phyloP scores from a whole-genome alignment of 2,113 vertebrate genomes.

The Synchiropus splendidus region DNA sequence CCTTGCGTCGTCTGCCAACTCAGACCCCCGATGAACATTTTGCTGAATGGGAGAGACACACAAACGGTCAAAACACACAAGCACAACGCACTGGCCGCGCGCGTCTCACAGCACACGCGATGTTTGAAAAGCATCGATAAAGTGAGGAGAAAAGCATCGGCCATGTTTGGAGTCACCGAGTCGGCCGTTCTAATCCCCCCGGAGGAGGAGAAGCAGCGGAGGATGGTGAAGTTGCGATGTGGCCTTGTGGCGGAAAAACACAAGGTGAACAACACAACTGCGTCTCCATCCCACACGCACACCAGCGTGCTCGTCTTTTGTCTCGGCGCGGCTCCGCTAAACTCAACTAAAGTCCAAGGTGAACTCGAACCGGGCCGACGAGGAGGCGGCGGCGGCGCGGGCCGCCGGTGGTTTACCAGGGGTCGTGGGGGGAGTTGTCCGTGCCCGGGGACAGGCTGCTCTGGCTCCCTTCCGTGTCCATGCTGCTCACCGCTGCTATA shows the following conservation, averaged over 20 bases:
- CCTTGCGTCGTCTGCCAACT: slow-evolving; percentile 96
- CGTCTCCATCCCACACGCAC: slow-evolving; percentile 51
- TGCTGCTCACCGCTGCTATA: slow-evolving; percentile 74
- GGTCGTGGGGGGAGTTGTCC: slow-evolving; percentile 88
- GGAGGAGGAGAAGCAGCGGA: slow-evolving; percentile 36
- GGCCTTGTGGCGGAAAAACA: slow-evolving; percentile 32
- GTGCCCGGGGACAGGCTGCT: slow-evolving; percentile 86
- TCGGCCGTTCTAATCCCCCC: slow-evolving; percentile 67
- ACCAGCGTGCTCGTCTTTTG: slow-evolving; percentile 64
- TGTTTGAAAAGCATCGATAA: slow-evolving; percentile 49
- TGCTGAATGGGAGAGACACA: slow-evolving; percentile 73
- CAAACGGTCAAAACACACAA: slow-evolving; percentile 3
- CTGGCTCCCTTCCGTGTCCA: slow-evolving; percentile 92
- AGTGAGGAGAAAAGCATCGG: slow-evolving; percentile 68
- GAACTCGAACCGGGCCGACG: slow-evolving; percentile 44
- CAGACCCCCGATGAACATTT: slow-evolving; percentile 94
- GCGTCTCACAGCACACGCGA: no score
- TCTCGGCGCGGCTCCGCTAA: slow-evolving; percentile 62
- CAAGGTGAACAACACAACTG: slow-evolving; percentile 40
- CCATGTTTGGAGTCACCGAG: slow-evolving; percentile 69
- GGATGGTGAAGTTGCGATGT: slow-evolving; percentile 57
- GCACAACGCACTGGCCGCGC: no score
- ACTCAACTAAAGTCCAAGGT: slow-evolving; percentile 63
- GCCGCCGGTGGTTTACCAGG: slow-evolving; percentile 70
- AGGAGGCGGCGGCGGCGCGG: slow-evolving; percentile 6